Evolutionary conservation across 1,140 invertebrate genomes (phyloP), one percentile per base, ranked within the genome.

Genomic region (Choristoneura fumiferana): DNA sequence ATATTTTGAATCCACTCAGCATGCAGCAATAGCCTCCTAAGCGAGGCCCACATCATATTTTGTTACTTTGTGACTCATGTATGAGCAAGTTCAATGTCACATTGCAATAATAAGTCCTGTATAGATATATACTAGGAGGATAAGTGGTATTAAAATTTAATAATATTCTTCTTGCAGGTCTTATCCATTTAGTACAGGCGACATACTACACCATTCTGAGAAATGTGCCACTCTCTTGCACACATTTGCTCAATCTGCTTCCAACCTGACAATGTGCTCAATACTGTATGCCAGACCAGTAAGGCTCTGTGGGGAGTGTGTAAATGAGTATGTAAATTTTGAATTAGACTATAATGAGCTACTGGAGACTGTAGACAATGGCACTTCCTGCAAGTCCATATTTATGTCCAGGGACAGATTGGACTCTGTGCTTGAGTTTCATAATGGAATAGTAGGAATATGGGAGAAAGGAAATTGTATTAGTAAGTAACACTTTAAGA

Each of bases 401-500:
- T 90, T 87, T 66, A 82, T 91, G 37, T 90, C 91, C 62, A 81
- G 89, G 58, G 91, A 92, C 73, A 81, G 91, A 64, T 71, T 92
- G 58, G 83, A 91, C 82, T 90, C 89, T 43, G 74, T 92, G 15
- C 66, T 90, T 67, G 81, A 87, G 29, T 81, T 89, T 59, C 89
- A 91, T 81, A 65, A 82, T n/a, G 88, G 86, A 66, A 87, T 84
- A 63, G 67, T 83, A 35, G 66, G 80, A 62, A 64, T 92, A 40
- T 92, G 91, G 91, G 72, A 84, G 57, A 87, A 84, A 75, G 91
- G 90, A 40, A 90, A 91, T 70, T 92, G 91, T 75, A 82, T 91
- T 78, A 87, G 91, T 92, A 80, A 67, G 75, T 87, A 69, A 39
- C 37, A 61, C 37, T 37, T 1, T 38, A n/a, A n/a, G n/a, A n/a